Evolutionary conservation across 1,140 invertebrate genomes (phyloP).

Genomic region (Papilio aristodemus): DNA sequence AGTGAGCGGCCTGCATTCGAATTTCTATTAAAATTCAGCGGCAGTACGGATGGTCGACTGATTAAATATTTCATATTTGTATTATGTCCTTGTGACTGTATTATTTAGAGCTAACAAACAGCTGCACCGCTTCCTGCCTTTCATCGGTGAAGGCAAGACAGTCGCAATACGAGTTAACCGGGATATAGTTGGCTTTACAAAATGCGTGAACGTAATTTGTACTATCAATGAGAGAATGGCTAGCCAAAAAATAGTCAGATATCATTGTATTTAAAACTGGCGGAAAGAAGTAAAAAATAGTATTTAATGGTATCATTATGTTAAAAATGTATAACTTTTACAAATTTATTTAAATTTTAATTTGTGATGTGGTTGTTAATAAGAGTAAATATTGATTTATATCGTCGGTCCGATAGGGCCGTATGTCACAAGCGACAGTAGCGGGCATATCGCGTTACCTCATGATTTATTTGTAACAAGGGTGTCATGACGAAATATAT

Average conservation of each 20-base stretch:
- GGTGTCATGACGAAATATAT: slow-evolving; percentile 49
- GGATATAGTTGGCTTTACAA: background rate
- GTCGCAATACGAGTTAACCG: background rate
- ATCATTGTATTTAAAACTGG: too few relatives aligned
- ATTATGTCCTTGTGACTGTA: background rate
- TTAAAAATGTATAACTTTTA: too few relatives aligned
- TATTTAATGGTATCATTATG: too few relatives aligned
- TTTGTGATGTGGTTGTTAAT: too few relatives aligned
- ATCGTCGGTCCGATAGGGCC: background rate
- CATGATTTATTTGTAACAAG: slow-evolving; percentile 56
- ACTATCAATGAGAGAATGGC: background rate
- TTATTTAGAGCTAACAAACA: background rate
- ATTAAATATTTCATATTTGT: slow-evolving; percentile 14
- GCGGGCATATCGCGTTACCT: slow-evolving; percentile 40
- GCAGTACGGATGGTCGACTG: slow-evolving; percentile 11
- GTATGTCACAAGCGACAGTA: slow-evolving; percentile 38
- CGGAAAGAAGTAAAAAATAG: background rate
- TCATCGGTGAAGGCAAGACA: slow-evolving; percentile 1
- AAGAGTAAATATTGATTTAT: background rate
- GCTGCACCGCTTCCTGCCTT: slow-evolving; percentile 10
- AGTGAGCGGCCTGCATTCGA: slow-evolving; percentile 37
- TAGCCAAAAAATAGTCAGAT: background rate
- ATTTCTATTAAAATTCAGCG: slow-evolving; percentile 17
- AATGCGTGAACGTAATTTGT: background rate
- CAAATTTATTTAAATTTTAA: too few relatives aligned